These are phyloP conservation scores for Tricholaema leucomelas DNA, from an alignment of 2,113 vertebrate species.

Conservation along the genomic window DNA sequence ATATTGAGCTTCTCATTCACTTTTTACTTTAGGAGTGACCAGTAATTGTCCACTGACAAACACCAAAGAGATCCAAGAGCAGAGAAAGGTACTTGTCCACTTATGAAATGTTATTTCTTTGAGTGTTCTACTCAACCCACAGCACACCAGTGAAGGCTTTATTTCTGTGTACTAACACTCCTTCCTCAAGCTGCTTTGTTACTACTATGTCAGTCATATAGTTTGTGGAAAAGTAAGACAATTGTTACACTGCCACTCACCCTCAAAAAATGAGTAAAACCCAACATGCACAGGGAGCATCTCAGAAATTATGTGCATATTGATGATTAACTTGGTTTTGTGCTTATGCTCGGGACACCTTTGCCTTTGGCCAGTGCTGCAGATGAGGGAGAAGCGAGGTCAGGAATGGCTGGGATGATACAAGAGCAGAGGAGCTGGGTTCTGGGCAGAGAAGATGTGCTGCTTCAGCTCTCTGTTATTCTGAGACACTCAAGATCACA, in stretches of 20 bases:
- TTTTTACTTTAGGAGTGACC: not conserved
- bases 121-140: not conserved
- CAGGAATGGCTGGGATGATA: not conserved
- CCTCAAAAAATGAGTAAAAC: not conserved
- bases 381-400: not conserved
- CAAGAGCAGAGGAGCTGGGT: not conserved
- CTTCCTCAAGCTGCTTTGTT: not conserved
- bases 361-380: not conserved
- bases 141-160: not conserved
- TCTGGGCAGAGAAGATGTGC: not conserved
- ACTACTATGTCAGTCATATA: not conserved
- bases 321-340: not conserved
- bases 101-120: not conserved
- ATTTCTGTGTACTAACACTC: not conserved
- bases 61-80: not conserved
- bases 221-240: not conserved
- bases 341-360: conserved; percentile 6
- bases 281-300: not conserved
- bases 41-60: not conserved
- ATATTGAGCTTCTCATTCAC: too few relatives aligned
- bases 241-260: not conserved
- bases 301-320: not conserved
- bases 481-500: not conserved
- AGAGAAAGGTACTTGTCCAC: not conserved
- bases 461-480: not conserved